Evolutionary conservation across 2,113 vertebrate species (phyloP), one percentile per base, ranked within the genome.

Genomic region (Periophthalmus modestus): DNA sequence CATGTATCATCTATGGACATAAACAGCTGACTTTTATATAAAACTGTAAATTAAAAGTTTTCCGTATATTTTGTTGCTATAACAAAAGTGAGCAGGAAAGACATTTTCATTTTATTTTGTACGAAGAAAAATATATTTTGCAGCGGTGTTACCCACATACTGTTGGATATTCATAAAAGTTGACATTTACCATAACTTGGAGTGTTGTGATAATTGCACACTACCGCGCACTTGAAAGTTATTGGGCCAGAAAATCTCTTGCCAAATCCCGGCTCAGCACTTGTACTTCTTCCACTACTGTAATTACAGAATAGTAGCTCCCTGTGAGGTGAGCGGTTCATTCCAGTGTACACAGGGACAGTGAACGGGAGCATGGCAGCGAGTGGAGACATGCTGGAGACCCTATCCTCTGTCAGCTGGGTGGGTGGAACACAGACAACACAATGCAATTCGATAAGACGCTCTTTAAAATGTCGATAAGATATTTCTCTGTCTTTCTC

Each of bases 331-430:
- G 46, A 10, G 66, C 28, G 2, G 72, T 70, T 72, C 14, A 74
- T 69, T 76, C 36, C 66, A 52, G 9, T 48, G 7, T 46, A 46
- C 52, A 15, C 36, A 50, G 66, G 11, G 69, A 66, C 48, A 75
- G 78, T 69, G 79, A 58, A 80, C 50, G 23, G 28, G 68, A 62
- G 34, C 66, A 48, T n/a, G 68, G 62, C 33, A 28, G 43, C 65
- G 18, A 15, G 72, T 14, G 52, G 15, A 79, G 83, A 87, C 82
- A 75, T 11, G 72, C 46, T 74, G 68, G 63, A 90, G 55, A 71
- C 81, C 50, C 48, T 50, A 3, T 50, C 15, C 14, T n/a, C 50
- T 54, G 50, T n/a, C 50, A 18, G 15, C 48, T 18, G 47, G 47
- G 46, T 14, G 46, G 48, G 48, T 2, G 48, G 0, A 50, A 50